Base-by-base conservation (phyloP, 2,888 invertebrate species). In the Notodonta ziczac region DNA sequence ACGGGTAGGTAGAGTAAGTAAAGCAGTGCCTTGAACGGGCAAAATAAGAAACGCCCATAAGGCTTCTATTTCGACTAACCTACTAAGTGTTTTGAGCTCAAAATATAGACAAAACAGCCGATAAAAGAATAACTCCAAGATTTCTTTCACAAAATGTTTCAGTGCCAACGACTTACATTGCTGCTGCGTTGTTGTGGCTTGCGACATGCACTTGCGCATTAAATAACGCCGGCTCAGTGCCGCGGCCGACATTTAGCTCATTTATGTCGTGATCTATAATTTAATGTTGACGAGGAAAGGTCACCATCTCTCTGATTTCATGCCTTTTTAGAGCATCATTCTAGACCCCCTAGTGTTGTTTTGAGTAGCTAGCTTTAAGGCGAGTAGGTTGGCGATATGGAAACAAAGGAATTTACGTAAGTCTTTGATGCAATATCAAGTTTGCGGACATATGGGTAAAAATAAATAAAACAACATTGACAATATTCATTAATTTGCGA, bases 401-500 rank as follows among this genome's bases (percentile, higher is more conserved):
- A 35, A 35, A 35, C 7, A 35, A 35, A 35, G 7, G 0, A 6
- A 35, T 35, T 35, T 35, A 35, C 35, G 7, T 35, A 5, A 35
- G 5, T 5, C 35, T 35, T 5, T 35, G 7, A 35, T 35, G 35
- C 35, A 35, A 35, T 35, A 35, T 35, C 35, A 35, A 35, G 24
- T 24, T 24, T 48, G n/a, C 4, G 3, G 48, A 42, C 9, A 42
- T 42, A 42, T 42, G 4, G 42, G n/a, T n/a, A 48, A 62, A 56
- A 39, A 16, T 8, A 42, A 58, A 59, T 6, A 12, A 14, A 56
- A 57, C 56, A n/a, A 13, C 7, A 59, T 60, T 58, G 53, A 56
- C 40, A 58, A 53, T 24, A 13, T 13, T 42, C 7, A 1, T 35
- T 6, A 35, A 3, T 35, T 35, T 4, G 7, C 35, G 7, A 2